Evolutionary conservation across 2,888 invertebrate genomes (phyloP), one percentile per base, ranked within the genome.

Genomic region (Leucozona laternaria): DNA sequence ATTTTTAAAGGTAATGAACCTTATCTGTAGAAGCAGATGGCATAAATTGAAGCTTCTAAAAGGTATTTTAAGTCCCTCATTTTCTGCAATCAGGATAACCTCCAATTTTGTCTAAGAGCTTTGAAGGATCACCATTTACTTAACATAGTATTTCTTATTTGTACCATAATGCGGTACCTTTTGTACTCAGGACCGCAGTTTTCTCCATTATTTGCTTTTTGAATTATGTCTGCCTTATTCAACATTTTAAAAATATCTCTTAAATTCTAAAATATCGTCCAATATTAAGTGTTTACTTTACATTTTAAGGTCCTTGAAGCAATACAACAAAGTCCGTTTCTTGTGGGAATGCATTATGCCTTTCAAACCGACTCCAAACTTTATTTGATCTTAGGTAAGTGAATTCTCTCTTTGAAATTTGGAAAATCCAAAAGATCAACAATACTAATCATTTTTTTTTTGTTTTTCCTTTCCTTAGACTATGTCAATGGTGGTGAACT

Each of bases 301-400:
- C 15, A 17, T 17, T 85, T 90, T 82, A 90, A 95, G 95, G 98
- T 99, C 82, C 94, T 99, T 89, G 99, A 99, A 93, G 97, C 98
- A 70, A 97, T 99, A 85, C 95, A 98, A 88, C 96, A 97, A 92
- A 97, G 97, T 91, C 99, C 99, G 71, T 99, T 99, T 93, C 95
- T 99, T 89, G 98, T 99, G 90, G 98, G 98, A 48, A 95, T 99
- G 89, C 98, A 98, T 93, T 99, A 99, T 93, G 99, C 99, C 91
- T 99, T 99, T 94, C 99, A 99, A 93, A 98, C 98, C 10, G 97
- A 98, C 91, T 96, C 98, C 72, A 99, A 98, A 93, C 95, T 99
- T 89, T 98, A 99, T 93, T 95, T 99, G 89, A 98, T 99, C 89
- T 95, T 99, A 91, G 98, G 99, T 98, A 93, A 95, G 95, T 94